Percentiles rank a stretch among this genome's conserved stretches.
phyloP scores from a whole-genome alignment of 2,113 vertebrate genomes.

The Laticauda laticaudata region DNA sequence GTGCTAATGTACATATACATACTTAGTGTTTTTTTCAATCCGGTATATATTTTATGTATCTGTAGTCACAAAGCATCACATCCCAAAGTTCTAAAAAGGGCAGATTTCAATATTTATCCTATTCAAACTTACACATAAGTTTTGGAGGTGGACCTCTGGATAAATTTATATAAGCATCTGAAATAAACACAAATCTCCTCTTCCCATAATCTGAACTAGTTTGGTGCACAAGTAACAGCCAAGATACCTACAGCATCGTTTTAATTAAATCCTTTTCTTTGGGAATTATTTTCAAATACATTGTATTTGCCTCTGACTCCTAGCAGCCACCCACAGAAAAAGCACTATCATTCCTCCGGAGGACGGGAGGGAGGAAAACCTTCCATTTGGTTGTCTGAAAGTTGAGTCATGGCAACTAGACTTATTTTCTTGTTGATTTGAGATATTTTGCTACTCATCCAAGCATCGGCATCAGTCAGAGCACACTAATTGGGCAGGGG shows the following conservation, averaged over 20 bases:
- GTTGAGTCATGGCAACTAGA: not conserved
- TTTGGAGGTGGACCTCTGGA: not conserved
- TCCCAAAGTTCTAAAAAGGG: not conserved
- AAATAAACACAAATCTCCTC: not conserved
- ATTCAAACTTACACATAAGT: not conserved
- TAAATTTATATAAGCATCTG: not conserved
- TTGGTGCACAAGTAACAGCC: not conserved
- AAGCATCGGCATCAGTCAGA: not conserved
- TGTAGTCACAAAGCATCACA: not conserved
- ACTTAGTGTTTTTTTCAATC: not conserved
- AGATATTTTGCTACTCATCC: not conserved
- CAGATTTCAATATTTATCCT: not conserved
- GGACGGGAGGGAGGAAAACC: not conserved
- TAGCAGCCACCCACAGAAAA: not conserved
- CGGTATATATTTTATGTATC: not conserved
- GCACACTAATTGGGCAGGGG: not conserved
- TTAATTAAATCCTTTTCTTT: not conserved
- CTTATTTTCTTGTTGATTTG: not conserved
- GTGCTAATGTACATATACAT: not conserved
- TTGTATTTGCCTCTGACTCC: not conserved
- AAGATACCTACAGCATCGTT: not conserved
- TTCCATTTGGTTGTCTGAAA: not conserved
- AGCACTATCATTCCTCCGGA: not conserved
- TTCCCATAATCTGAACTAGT: not conserved
- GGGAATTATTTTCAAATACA: not conserved